These are phyloP conservation scores for Nestor notabilis DNA, from an alignment of 2,113 vertebrate species.

Conservation along the genomic window DNA sequence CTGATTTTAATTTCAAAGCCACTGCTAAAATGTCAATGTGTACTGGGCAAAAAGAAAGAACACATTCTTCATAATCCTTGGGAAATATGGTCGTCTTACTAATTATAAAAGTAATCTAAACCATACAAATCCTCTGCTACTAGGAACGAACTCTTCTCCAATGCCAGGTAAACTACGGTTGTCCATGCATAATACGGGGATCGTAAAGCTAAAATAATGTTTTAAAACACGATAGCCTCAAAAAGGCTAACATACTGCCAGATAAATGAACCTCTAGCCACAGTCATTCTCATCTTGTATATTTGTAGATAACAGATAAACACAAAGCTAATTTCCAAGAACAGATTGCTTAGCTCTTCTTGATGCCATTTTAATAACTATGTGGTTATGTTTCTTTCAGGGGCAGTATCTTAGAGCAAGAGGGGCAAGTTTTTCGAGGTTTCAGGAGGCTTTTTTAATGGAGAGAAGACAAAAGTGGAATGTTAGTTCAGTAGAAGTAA, in stretches of 20 bases:
- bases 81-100: slow-evolving; percentile 29
- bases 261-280: slow-evolving; percentile 32
- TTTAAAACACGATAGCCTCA: slow-evolving; percentile 14
- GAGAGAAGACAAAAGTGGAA: background rate
- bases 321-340: slow-evolving; percentile 31
- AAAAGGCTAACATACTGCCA: slow-evolving; percentile 43
- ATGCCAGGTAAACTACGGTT: slow-evolving; percentile 50
- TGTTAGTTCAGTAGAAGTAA: background rate
- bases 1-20: slow-evolving; percentile 52
- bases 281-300: slow-evolving; percentile 48
- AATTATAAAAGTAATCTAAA: background rate
- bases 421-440: background rate
- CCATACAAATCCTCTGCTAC: background rate
- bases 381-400: slow-evolving; percentile 40
- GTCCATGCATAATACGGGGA: slow-evolving; percentile 23
- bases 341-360: slow-evolving; percentile 43
- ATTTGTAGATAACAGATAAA: slow-evolving; percentile 39
- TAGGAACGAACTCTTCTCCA: slow-evolving; percentile 52
- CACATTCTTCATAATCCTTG: slow-evolving; percentile 1
- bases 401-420: slow-evolving; percentile 26
- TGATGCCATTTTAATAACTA: slow-evolving; percentile 46
- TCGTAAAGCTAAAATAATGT: background rate
- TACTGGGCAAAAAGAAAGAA: background rate
- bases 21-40: slow-evolving; percentile 13
- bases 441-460: slow-evolving; percentile 1